Evolutionary conservation across 2,113 vertebrate genomes (phyloP), one percentile per base, ranked within the genome.

Genomic region (Rhizomys pruinosus): DNA sequence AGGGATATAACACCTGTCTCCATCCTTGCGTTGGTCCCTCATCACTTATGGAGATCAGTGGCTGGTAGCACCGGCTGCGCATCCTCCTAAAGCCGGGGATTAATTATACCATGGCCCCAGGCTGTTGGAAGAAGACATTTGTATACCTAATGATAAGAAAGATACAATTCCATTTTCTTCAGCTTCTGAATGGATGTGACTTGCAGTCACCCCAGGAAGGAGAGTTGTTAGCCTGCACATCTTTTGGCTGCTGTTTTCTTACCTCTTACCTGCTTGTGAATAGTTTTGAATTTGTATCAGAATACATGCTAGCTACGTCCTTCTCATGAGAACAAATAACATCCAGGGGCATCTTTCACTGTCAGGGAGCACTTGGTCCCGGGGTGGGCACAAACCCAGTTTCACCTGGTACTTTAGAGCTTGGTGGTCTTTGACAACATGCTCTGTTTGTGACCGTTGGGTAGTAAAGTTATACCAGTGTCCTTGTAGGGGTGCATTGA

Each of bases 41-140:
- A 12, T 84, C 72, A 42, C n/a, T 80, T 63, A n/a, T 17, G 44
- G 59, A 95, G 80, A 61, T 80, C 84, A 84, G 15, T n/a, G 66
- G 32, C 55, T 95, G 73, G 25, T 87, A 80, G n/a, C 39, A 19
- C 32, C 87, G 85, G 63, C 61, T 84, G 79, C 32, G 25, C 52
- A 71, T 61, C 34, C 34, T 88, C 47, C 22, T 34, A 91, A 80
- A 89, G 74, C 34, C 72, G 1, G 72, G 77, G 71, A 69, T 61
- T 77, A 37, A 72, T 55, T 73, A 72, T 44, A 44, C 25, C 7
- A 20, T 72, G n/a, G 85, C 68, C 47, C 0, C 11, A 69, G 55
- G 47, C 73, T 39, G 64, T 87, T 76, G 10, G 72, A 93, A 84
- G 44, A 80, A 91, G 88, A 5, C 34, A 81, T 84, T 52, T 81